Evolutionary conservation across 2,888 invertebrate genomes (phyloP), one percentile per base, ranked within the genome.

Genomic region (Venustoraphidia nigricollis): DNA sequence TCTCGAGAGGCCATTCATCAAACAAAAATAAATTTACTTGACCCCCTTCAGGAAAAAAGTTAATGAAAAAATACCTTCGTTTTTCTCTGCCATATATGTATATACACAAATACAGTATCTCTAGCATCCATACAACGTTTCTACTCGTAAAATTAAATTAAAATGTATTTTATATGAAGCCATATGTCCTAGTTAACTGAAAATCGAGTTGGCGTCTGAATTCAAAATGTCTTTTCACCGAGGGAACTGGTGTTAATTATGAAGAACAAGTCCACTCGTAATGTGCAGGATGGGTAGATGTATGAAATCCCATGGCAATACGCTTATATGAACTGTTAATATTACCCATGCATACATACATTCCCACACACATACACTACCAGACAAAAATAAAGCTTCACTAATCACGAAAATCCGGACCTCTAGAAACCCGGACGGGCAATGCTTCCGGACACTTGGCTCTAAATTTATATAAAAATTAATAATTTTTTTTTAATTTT

Each of bases 231-330:
- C 57, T 58, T 58, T 59, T 55, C 55, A 56, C 59, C 58, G 59
- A 59, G 70, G 73, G 76, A 75, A 66, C 55, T 61, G 58, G 67
- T 66, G 72, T 76, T 77, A 76, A 76, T 76, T 77, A 76, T 65
- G 68, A 73, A 74, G 70, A 71, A 76, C 76, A 75, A 75, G 75
- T 71, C 71, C 64, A 56, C 60, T 56, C 58, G 57, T 59, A 62
- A 62, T 60, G 60, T 40, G 40, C 9, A 40, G 40, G 17, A 40
- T 40, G 27, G 27, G 27, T 27, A 27, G 27, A 27, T 27, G 27
- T 27, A 40, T 40, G 11, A 14, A 17, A 11, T 14, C 13, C 13
- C 13, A 41, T 41, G 13, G 10, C 13, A 14, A 41, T 41, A 41
- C 13, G 17, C 17, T 14, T 14, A 41, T 41, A 41, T 27, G 27